Evolutionary conservation across 2,113 vertebrate genomes (phyloP).

Genomic region (Scartelaos histophorus): DNA sequence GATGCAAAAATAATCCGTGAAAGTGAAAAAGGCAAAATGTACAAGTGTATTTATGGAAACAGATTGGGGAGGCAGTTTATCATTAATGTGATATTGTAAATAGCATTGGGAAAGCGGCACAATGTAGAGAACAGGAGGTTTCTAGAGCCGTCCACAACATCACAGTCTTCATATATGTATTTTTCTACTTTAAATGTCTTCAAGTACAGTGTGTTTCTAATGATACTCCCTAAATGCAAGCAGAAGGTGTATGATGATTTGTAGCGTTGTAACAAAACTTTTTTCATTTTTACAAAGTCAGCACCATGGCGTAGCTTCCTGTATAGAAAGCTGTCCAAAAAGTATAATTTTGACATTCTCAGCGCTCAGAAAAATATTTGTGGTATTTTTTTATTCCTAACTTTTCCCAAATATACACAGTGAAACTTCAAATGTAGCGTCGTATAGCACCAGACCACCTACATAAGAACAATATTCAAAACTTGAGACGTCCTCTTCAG

Average conservation of each 20-base stretch:
- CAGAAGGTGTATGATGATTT: conserved; percentile 28
- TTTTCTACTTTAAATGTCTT: conserved; percentile 61
- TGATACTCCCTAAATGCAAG: conserved; percentile 41
- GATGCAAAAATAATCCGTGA: conserved; percentile 45
- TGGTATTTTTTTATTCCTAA: conserved; percentile 35
- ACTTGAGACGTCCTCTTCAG: conserved; percentile 41
- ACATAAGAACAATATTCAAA: conserved; percentile 7
- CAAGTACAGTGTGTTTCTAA: conserved; percentile 69
- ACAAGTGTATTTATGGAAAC: conserved; percentile 53
- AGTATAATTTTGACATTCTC: conserved; percentile 60
- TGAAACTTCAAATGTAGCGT: conserved; percentile 63
- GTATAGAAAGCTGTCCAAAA: conserved; percentile 46
- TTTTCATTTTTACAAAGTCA: conserved; percentile 55
- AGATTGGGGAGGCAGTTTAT: conserved; percentile 51
- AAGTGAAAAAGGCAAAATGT: conserved; percentile 43
- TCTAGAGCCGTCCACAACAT: conserved; percentile 55
- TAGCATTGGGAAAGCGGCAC: conserved; percentile 58
- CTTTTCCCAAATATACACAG: conserved; percentile 60
- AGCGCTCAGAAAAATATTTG: conserved; percentile 66
- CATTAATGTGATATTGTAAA: conserved; percentile 51
- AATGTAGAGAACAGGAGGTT: conserved; percentile 43
- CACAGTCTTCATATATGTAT: conserved; percentile 73
- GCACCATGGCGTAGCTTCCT: conserved; percentile 71
- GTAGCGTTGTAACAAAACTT: conserved; percentile 64
- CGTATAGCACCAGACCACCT: conserved; percentile 59